Percentiles rank a stretch among this genome's conserved stretches.
Conservation (phyloP, 1,140 invertebrate genomes). For the Drosophila pruinosa region DNA sequence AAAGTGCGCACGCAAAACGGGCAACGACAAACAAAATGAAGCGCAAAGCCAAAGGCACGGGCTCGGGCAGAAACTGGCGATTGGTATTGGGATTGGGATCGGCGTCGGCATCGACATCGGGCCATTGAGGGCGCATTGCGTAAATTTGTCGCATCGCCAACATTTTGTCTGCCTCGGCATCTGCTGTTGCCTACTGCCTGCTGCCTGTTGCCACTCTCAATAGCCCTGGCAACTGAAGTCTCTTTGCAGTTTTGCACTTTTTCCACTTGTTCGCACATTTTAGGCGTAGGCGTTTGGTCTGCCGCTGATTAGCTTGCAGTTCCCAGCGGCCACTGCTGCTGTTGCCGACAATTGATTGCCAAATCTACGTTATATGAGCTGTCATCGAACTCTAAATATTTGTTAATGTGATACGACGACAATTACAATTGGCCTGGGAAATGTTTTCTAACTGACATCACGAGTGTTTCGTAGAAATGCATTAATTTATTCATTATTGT, state of each 20-base stretch:
- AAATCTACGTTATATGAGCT: constrained; percentile 7
- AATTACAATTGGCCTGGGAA: constrained; percentile 17
- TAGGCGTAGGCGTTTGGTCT: constrained; percentile 66
- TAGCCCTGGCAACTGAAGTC: background rate
- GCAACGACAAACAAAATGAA: constrained; percentile 64
- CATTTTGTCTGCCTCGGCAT: constrained; percentile 16
- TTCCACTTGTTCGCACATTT: constrained; percentile 41
- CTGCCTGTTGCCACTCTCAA: constrained; percentile 1
- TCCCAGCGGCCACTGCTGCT: background rate
- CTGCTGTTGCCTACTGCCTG: constrained; percentile 7
- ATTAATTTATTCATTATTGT: constrained; percentile 8
- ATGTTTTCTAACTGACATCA: background rate
- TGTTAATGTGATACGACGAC: background rate
- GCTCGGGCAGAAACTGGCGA: background rate
- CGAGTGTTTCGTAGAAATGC: constrained; percentile 30
- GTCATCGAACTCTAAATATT: background rate
- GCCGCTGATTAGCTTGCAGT: constrained; percentile 67
- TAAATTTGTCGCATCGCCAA: constrained; percentile 55
- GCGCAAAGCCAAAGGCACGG: constrained; percentile 29
- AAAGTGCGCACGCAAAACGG: constrained; percentile 78
- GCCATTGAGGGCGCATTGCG: constrained; percentile 32
- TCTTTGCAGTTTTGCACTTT: background rate
- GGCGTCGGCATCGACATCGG: too few species aligned
- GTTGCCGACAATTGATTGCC: constrained; percentile 16
- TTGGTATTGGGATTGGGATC: background rate